Percentiles rank a stretch among this genome's conserved stretches.
Conservation (phyloP, 2,888 invertebrate genomes). For the Eumerus sabulonum region DNA sequence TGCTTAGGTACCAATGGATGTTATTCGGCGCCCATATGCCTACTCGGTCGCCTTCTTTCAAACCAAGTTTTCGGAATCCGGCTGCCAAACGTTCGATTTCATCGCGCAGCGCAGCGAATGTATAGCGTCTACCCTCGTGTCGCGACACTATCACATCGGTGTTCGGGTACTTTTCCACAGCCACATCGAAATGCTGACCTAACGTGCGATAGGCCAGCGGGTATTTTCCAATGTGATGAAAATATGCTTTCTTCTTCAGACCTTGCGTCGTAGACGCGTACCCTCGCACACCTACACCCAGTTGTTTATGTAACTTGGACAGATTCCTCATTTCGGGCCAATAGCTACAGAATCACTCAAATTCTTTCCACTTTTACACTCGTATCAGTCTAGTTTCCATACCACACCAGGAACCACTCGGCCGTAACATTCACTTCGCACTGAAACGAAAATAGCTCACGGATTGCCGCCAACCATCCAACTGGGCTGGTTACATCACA, state of each 20-base stretch:
- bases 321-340: neutral
- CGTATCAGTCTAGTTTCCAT: too few species aligned
- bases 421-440: too few species aligned
- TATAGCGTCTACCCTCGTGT: slow-evolving; percentile 80
- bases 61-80: slow-evolving; percentile 84
- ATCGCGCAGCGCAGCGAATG: slow-evolving; percentile 80
- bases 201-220: slow-evolving; percentile 81
- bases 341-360: too few species aligned
- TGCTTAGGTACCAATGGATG: slow-evolving; percentile 86
- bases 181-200: slow-evolving; percentile 81
- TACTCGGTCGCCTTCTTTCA: slow-evolving; percentile 86
- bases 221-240: slow-evolving; percentile 79
- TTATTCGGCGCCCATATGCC: slow-evolving; percentile 90
- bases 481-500: too few species aligned
- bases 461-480: too few species aligned
- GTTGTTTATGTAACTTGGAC: neutral
- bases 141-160: slow-evolving; percentile 82
- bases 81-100: slow-evolving; percentile 84
- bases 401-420: too few species aligned
- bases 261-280: slow-evolving; percentile 10
- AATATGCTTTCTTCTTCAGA: slow-evolving; percentile 78
- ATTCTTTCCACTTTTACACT: too few species aligned
- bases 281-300: neutral
- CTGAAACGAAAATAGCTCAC: too few species aligned
- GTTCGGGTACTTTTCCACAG: slow-evolving; percentile 81